Percentiles rank a stretch among this genome's conserved stretches.
phyloP scores from a whole-genome alignment of 1,140 invertebrate genomes.

The Leptopilina clavipes region DNA sequence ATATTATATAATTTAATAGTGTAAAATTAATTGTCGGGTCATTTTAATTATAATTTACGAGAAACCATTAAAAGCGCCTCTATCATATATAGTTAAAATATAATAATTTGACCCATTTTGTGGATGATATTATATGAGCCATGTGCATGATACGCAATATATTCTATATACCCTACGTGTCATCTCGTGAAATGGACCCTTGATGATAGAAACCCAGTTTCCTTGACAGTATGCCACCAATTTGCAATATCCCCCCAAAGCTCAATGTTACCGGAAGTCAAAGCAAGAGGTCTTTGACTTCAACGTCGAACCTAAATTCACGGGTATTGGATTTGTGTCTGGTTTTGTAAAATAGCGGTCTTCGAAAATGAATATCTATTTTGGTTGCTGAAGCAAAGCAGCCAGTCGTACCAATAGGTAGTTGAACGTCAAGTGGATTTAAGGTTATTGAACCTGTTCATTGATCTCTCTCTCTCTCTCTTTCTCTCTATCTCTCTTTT shows the following conservation, averaged over 20 bases:
- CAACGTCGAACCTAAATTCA: slow-evolving; percentile 19
- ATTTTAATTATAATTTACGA: not conserved
- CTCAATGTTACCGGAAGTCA: slow-evolving; percentile 31
- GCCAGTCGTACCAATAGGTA: slow-evolving; percentile 56
- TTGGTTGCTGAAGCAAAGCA: slow-evolving; percentile 52
- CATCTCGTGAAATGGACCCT: not conserved
- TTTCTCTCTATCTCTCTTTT: slow-evolving; percentile 38
- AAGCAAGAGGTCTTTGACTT: slow-evolving; percentile 32
- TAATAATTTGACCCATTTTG: not conserved
- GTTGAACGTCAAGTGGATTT: slow-evolving; percentile 69
- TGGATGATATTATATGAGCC: not conserved
- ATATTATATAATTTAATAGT: not conserved
- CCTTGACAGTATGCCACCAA: slow-evolving; percentile 18
- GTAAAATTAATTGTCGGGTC: not conserved
- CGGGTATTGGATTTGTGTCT: slow-evolving; percentile 30
- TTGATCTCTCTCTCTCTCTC: slow-evolving; percentile 62
- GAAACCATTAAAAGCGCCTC: not conserved
- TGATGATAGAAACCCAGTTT: slow-evolving; percentile 20
- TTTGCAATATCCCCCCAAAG: slow-evolving; percentile 28
- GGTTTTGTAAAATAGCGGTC: slow-evolving; percentile 49
- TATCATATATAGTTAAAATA: not conserved
- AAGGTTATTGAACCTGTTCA: slow-evolving; percentile 73
- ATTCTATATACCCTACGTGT: not conserved
- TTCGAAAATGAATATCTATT: slow-evolving; percentile 51
- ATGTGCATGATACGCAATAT: not conserved